A percentile compares a stretch with the other conserved stretches of the same genome.
Evolutionary conservation across 2,797 vertebrate species (phyloP).

Genomic region (Urosaurus nigricauda): DNA sequence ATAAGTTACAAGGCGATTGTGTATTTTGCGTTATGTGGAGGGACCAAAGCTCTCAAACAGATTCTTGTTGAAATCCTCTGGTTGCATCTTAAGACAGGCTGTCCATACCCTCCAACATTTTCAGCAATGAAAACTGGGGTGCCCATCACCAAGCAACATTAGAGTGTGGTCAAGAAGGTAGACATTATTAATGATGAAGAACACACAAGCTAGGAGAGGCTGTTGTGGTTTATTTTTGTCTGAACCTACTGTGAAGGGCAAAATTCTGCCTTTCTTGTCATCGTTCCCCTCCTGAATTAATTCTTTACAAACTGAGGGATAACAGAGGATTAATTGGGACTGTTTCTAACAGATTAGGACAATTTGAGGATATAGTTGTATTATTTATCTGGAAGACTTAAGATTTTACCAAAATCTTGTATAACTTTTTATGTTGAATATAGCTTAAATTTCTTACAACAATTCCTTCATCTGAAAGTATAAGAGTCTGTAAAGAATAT

Average conservation of each 20-base stretch:
- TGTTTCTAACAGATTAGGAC: not conserved
- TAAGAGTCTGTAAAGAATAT: not conserved
- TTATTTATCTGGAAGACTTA: not conserved
- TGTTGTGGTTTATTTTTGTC: no score
- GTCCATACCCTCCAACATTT: no score
- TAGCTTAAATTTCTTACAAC: not conserved
- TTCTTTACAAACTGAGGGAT: no score
- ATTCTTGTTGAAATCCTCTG: not conserved
- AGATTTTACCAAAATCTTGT: not conserved
- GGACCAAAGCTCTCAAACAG: not conserved
- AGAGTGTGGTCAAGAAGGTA: no score
- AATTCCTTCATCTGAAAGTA: not conserved
- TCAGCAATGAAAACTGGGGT: no score
- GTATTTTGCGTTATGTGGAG: not conserved
- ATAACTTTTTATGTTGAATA: not conserved
- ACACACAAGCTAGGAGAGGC: no score
- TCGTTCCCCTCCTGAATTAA: no score
- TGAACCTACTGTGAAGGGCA: no score
- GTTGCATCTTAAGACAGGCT: not conserved
- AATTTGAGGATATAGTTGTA: not conserved
- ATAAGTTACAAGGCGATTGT: not conserved
- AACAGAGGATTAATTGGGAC: not conserved
- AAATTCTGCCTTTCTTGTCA: no score
- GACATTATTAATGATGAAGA: no score
- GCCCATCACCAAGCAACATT: no score